These are phyloP conservation scores for Sebastes jordani DNA, from an alignment of 2,797 vertebrate species.

Conservation along the genomic window DNA sequence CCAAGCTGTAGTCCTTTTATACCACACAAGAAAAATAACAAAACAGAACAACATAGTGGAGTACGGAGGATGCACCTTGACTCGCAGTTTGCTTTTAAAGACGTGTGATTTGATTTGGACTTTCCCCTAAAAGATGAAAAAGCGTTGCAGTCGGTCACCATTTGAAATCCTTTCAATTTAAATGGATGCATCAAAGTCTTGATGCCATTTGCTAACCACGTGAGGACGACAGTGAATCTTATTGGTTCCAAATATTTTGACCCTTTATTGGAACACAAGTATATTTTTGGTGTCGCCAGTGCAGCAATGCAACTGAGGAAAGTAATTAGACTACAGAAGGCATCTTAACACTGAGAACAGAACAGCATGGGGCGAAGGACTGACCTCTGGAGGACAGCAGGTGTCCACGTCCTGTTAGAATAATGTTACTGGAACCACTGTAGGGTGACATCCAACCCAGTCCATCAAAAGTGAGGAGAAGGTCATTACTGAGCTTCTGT, in stretches of 20 bases:
- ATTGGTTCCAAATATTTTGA: no score
- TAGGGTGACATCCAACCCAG: neutral
- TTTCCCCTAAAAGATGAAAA: no score
- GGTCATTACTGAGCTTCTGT: neutral
- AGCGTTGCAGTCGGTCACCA: no score
- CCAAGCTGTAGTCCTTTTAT: neutral
- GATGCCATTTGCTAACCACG: no score
- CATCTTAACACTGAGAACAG: neutral
- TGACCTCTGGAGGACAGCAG: constrained; percentile 14
- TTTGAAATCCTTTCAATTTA: neutral
- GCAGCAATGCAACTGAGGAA: neutral
- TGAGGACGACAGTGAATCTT: no score
- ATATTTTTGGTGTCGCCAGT: neutral
- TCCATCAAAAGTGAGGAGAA: neutral
- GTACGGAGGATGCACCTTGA: no score
- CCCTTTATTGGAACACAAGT: neutral
- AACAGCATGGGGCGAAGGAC: constrained; percentile 3
- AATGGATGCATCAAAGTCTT: no score
- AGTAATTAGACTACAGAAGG: neutral
- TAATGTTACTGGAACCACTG: neutral
- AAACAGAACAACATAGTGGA: neutral
- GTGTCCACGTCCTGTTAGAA: constrained; percentile 8
- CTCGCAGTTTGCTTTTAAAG: no score
- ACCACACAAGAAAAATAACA: neutral
- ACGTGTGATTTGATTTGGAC: no score